These are phyloP conservation scores for Carposina sasakii DNA, from an alignment of 1,140 invertebrate species.

Conservation along the genomic window DNA sequence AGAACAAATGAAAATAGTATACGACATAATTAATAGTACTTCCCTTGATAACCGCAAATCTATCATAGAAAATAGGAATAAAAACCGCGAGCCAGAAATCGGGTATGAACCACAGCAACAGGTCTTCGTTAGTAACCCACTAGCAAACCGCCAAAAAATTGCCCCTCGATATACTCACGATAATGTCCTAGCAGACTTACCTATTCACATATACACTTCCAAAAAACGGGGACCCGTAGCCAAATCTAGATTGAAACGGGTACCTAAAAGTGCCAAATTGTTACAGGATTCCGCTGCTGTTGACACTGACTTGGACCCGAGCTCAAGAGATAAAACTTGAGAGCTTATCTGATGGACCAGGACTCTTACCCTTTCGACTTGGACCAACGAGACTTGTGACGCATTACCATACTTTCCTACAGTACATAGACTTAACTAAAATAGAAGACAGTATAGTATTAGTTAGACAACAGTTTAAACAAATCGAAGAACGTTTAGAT, in stretches of 20 bases:
- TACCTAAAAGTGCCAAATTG: conserved; percentile 19
- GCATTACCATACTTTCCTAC: conserved; percentile 18
- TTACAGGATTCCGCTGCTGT: conserved; percentile 16
- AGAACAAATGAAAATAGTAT: too few species aligned
- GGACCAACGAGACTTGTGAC: conserved; percentile 13
- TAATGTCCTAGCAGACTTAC: conserved; percentile 24
- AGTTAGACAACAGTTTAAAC: conserved; percentile 9
- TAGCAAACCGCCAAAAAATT: conserved; percentile 20
- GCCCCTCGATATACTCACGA: conserved; percentile 24
- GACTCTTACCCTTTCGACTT: conserved; percentile 14
- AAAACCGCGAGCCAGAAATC: conserved; percentile 11
- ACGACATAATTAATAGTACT: too few species aligned
- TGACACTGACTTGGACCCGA: too few species aligned
- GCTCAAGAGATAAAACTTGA: too few species aligned
- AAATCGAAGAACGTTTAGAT: conserved; percentile 8
- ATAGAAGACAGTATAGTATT: conserved; percentile 5
- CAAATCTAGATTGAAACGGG: conserved; percentile 22
- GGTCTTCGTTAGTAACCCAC: conserved; percentile 21
- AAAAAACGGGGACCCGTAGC: conserved; percentile 23
- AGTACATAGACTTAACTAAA: conserved; percentile 12
- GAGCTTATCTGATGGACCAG: conserved; percentile 13
- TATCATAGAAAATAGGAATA: conserved; percentile 17
- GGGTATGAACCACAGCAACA: conserved; percentile 23
- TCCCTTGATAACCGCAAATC: too few species aligned
- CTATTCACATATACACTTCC: conserved; percentile 28